A percentile compares a stretch with the other conserved stretches of the same genome.
These are phyloP conservation scores for Delichon dasypus DNA, from an alignment of 2,797 vertebrate species.

Conservation along the genomic window DNA sequence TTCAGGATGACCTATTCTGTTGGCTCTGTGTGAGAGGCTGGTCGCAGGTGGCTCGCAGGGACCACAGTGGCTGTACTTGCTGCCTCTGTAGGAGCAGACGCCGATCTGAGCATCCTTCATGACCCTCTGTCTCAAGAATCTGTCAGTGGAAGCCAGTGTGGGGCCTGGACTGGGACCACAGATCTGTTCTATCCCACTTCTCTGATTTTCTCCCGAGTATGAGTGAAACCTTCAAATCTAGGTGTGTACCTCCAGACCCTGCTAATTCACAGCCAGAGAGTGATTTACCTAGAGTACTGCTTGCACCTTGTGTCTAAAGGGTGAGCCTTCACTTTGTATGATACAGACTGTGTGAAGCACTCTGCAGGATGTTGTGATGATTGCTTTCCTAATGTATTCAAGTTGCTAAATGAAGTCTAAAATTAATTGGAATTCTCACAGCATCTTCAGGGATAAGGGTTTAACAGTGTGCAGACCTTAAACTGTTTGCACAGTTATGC, in stretches of 20 bases:
- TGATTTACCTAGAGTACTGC: background rate
- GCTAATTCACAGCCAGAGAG: background rate
- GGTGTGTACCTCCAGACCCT: background rate
- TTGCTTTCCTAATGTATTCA: conserved; percentile 39
- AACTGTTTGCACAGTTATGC: conserved; percentile 52
- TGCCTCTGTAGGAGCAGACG: fast-evolving
- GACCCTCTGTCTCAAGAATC: background rate
- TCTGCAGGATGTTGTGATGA: conserved; percentile 15
- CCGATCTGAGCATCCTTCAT: background rate
- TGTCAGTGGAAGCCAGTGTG: fast-evolving
- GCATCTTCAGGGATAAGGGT: conserved; percentile 38
- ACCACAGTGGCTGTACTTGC: fast-evolving
- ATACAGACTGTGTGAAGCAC: background rate
- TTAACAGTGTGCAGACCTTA: conserved; percentile 36
- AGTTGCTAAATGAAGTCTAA: conserved; percentile 45
- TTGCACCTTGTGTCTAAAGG: background rate
- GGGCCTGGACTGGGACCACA: background rate
- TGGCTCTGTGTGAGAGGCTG: background rate
- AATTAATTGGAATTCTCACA: conserved; percentile 51
- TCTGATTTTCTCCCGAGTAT: background rate
- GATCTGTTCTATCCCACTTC: background rate
- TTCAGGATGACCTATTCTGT: background rate
- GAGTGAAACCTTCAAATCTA: background rate
- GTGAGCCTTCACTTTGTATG: background rate
- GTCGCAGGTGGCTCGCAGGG: background rate